Conservation (phyloP, 2,113 vertebrate species). For the Furnarius figulus region DNA sequence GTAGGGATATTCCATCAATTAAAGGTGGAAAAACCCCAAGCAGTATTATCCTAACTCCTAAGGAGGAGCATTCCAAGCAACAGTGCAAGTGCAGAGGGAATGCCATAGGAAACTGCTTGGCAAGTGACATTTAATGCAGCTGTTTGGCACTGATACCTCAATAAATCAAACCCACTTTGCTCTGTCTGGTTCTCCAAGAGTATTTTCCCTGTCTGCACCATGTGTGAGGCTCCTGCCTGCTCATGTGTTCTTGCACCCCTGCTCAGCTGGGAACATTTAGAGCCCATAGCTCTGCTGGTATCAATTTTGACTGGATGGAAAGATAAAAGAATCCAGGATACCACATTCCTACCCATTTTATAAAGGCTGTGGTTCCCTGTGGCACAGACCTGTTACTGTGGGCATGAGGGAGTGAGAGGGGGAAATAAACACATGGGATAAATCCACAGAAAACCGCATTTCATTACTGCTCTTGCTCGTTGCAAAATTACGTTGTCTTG, state of each 20-base stretch:
- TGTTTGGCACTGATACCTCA: neutral
- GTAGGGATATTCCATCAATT: neutral
- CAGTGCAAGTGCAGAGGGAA: neutral
- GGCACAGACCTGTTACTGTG: neutral
- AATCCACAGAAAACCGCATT: neutral
- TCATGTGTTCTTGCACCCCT: rapidly evolving
- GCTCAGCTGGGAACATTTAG: neutral
- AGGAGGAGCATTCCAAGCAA: neutral
- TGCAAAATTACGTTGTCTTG: neutral
- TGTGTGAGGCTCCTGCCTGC: neutral
- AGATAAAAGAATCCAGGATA: neutral
- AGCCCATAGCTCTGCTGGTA: neutral
- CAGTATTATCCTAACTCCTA: rapidly evolving
- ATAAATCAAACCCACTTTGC: neutral
- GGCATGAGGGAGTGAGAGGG: neutral
- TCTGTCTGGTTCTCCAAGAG: neutral
- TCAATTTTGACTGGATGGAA: neutral
- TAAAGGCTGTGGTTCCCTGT: neutral
- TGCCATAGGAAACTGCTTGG: neutral
- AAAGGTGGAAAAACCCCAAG: neutral
- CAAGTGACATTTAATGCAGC: neutral
- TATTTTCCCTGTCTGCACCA: neutral
- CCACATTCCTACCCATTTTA: neutral
- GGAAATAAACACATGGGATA: neutral
- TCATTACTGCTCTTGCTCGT: neutral